phyloP scores from a whole-genome alignment of 2,113 vertebrate species.

The Megaptera novaeangliae region DNA sequence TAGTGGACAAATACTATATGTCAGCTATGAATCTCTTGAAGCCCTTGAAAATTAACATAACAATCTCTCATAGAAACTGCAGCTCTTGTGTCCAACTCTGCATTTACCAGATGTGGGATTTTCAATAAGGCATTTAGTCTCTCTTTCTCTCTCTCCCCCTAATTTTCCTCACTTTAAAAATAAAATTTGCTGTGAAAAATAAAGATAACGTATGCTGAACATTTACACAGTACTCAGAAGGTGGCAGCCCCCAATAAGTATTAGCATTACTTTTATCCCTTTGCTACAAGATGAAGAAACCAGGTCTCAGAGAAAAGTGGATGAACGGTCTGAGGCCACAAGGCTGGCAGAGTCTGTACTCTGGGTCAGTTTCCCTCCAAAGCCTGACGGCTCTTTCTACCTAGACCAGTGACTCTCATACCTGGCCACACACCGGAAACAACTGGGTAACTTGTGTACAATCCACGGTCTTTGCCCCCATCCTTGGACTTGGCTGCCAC shows the following conservation, averaged over 20 bases:
- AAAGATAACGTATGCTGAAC: background rate
- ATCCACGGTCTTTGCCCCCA: background rate
- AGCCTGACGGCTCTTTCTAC: background rate
- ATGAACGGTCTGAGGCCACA: background rate
- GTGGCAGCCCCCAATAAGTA: background rate
- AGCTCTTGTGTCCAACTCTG: background rate
- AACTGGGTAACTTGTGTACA: background rate
- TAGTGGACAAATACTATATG: background rate
- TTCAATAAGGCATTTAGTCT: background rate
- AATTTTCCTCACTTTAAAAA: conserved; percentile 8
- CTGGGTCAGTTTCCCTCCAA: background rate
- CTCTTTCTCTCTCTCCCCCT: background rate
- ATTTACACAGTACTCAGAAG: background rate
- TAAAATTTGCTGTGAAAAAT: background rate
- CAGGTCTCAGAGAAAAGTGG: background rate
- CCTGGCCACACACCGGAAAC: background rate
- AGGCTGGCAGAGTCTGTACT: background rate
- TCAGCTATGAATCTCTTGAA: background rate
- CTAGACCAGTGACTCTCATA: background rate
- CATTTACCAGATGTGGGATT: background rate
- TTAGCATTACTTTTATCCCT: background rate
- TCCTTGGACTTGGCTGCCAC: background rate
- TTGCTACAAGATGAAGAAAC: background rate
- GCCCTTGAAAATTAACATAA: background rate
- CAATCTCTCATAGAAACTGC: background rate